phyloP scores from a whole-genome alignment of 2,888 invertebrate species.

The Argyresthia albistria region DNA sequence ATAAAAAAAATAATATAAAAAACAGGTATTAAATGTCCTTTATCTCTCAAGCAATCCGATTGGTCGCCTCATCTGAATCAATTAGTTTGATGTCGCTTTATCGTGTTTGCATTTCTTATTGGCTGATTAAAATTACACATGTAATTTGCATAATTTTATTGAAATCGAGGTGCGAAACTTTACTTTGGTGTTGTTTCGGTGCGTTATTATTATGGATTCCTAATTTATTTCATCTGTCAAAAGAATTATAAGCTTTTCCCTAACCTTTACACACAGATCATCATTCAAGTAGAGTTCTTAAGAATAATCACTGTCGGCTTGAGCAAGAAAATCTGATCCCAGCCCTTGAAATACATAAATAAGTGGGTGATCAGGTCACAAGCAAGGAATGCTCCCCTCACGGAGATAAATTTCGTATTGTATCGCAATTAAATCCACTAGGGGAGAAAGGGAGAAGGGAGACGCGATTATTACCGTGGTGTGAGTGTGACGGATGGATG shows the following conservation, averaged over 20 bases:
- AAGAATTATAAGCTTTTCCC: no score
- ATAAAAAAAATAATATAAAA: no score
- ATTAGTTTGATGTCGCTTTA: constrained; percentile 17
- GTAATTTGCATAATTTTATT: no score
- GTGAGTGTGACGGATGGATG: constrained; percentile 40
- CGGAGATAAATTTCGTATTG: constrained; percentile 1
- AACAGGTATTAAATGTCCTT: constrained; percentile 8
- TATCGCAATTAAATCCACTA: constrained; percentile 6
- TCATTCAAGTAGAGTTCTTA: no score
- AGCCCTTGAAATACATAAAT: no score
- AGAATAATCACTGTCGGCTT: no score
- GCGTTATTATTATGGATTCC: no score
- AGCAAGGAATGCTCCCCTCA: not conserved
- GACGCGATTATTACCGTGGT: not conserved
- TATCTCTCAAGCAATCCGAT: constrained; percentile 28
- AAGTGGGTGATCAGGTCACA: constrained; percentile 1
- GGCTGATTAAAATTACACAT: not conserved
- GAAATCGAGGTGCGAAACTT: no score
- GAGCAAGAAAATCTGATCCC: no score
- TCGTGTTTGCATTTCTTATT: constrained; percentile 3
- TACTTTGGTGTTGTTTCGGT: no score
- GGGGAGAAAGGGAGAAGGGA: constrained; percentile 18
- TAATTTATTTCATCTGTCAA: no score
- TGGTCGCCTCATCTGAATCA: constrained; percentile 29
- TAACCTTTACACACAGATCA: no score